A percentile compares a stretch with the other conserved stretches of the same genome.
Conservation (phyloP, 2,888 invertebrate genomes). For the Leptarthrus brevirostris region DNA sequence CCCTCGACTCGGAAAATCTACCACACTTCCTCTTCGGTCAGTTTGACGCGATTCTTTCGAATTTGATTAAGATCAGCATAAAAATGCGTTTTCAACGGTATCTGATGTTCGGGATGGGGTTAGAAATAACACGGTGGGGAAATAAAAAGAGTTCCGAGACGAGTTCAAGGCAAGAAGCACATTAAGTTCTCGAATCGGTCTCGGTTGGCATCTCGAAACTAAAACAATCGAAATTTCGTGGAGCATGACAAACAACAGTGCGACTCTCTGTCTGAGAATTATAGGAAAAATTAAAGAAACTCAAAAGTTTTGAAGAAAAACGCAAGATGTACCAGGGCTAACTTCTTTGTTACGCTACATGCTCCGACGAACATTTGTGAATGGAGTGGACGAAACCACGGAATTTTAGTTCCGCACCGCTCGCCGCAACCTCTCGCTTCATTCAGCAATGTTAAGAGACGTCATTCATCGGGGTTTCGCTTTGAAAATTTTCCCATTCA, state of each 20-base stretch:
- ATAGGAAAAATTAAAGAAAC: conserved; percentile 49
- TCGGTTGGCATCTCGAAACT: conserved; percentile 41
- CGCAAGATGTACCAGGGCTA: not conserved
- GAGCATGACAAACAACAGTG: conserved; percentile 43
- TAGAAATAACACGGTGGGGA: conserved; percentile 18
- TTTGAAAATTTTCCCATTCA: conserved; percentile 41
- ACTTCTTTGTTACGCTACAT: conserved; percentile 49
- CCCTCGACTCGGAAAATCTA: conserved; percentile 40
- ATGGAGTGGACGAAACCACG: conserved; percentile 40
- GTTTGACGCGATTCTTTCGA: conserved; percentile 19
- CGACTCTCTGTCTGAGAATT: conserved; percentile 8
- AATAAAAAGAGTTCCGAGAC: conserved; percentile 9
- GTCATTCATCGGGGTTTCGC: not conserved
- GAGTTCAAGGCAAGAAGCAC: conserved; percentile 6
- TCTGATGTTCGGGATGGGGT: not conserved
- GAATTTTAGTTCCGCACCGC: conserved; percentile 22
- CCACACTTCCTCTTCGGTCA: conserved; percentile 27
- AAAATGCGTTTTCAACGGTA: conserved; percentile 49
- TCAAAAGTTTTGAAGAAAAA: conserved; percentile 11
- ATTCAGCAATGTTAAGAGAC: not conserved
- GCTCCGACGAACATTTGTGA: conserved; percentile 43
- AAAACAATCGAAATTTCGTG: conserved; percentile 50
- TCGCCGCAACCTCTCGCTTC: not conserved
- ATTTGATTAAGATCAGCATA: conserved; percentile 47
- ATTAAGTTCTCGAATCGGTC: not conserved